A percentile compares a stretch with the other conserved stretches of the same genome.
phyloP scores from a whole-genome alignment of 2,113 vertebrate species.

The Lipophrys pholis region DNA sequence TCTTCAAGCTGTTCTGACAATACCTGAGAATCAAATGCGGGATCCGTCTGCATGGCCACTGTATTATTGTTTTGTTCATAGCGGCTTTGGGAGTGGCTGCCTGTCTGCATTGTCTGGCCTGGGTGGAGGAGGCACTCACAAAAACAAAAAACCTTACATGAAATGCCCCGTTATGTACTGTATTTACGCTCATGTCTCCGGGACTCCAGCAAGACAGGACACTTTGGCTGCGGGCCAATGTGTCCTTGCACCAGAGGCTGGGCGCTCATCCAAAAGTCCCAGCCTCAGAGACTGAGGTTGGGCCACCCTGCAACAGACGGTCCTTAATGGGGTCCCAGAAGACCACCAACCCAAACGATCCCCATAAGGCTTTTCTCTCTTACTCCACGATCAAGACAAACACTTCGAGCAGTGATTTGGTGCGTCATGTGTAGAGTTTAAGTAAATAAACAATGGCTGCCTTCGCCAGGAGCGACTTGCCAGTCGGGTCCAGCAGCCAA shows the following conservation, averaged over 20 bases:
- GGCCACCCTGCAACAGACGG: slow-evolving; percentile 23
- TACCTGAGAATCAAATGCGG: no score
- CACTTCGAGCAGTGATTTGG: not conserved
- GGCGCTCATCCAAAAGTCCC: slow-evolving; percentile 44
- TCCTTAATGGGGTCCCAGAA: slow-evolving; percentile 33
- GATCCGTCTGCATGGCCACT: no score
- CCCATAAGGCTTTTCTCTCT: not conserved
- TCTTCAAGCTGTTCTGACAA: slow-evolving; percentile 8
- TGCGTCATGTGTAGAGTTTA: not conserved
- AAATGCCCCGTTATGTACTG: not conserved
- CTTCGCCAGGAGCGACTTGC: not conserved
- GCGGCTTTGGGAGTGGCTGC: not conserved
- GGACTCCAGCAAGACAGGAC: not conserved
- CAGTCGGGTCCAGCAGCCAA: no score
- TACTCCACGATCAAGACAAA: slow-evolving; percentile 1
- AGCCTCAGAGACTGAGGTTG: slow-evolving; percentile 20
- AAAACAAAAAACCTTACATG: slow-evolving; percentile 8
- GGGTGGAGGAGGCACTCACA: slow-evolving; percentile 3
- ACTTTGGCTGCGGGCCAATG: slow-evolving; percentile 33
- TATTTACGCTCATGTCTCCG: not conserved
- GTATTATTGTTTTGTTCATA: not conserved
- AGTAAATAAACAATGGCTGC: not conserved
- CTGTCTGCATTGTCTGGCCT: slow-evolving; percentile 2
- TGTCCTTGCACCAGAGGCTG: slow-evolving; percentile 22
- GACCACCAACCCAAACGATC: slow-evolving; percentile 36